These are phyloP conservation scores for Strix aluco DNA, from an alignment of 2,113 vertebrate genomes.

Conservation along the genomic window DNA sequence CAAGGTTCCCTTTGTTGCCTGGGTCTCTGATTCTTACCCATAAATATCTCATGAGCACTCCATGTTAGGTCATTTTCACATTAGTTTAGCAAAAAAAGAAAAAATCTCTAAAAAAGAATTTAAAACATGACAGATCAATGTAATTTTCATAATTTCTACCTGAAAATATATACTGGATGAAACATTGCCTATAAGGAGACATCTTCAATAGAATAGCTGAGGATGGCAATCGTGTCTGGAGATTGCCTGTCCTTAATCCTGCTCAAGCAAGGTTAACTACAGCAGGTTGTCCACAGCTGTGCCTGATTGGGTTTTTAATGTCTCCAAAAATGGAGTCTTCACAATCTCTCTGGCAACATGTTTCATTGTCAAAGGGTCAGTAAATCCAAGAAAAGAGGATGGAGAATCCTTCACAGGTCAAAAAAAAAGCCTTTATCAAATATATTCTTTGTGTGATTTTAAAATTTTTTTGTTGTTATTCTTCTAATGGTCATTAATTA, in stretches of 20 bases:
- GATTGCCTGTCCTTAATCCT: background rate
- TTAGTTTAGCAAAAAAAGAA: background rate
- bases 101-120: background rate
- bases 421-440: background rate
- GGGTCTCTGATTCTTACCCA: accelerated
- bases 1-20: background rate
- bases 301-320: background rate
- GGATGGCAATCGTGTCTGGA: background rate
- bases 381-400: background rate
- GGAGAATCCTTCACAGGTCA: background rate
- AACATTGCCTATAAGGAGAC: background rate
- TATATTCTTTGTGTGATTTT: background rate
- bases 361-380: background rate
- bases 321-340: background rate
- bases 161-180: background rate
- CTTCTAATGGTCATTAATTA: background rate
- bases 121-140: background rate
- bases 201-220: background rate
- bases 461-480: background rate
- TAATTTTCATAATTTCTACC: background rate
- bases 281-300: background rate
- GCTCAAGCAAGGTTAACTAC: background rate
- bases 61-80: background rate
- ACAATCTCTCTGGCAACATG: background rate
- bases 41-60: background rate